These are phyloP conservation scores for Rachycentron canadum DNA, from an alignment of 2,797 vertebrate species.

Conservation along the genomic window DNA sequence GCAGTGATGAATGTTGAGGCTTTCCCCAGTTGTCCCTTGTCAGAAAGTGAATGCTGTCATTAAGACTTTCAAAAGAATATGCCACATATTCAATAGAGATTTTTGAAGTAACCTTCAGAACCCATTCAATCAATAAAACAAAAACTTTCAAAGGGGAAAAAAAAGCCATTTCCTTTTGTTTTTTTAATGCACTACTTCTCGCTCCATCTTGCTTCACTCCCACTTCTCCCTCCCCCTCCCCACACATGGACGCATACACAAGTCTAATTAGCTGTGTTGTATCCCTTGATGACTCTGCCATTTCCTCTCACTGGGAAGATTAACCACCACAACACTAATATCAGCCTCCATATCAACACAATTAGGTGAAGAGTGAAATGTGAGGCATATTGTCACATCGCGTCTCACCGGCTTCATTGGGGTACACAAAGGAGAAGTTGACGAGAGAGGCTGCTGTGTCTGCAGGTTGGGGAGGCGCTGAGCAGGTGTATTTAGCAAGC, in stretches of 20 bases:
- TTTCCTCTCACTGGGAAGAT: conserved; percentile 72
- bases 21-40: conserved; percentile 31
- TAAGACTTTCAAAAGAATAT: conserved; percentile 36
- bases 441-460: conserved; percentile 49
- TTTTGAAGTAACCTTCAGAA: conserved; percentile 32
- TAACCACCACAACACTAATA: conserved; percentile 64
- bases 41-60: conserved; percentile 41
- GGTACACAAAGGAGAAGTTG: conserved; percentile 50
- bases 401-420: conserved; percentile 62
- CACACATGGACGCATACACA: conserved; percentile 47
- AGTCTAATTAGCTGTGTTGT: conserved; percentile 69
- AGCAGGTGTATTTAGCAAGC: conserved; percentile 70
- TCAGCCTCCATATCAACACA: conserved; percentile 69
- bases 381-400: conserved; percentile 58
- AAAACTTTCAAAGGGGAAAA: not conserved
- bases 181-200: conserved; percentile 7
- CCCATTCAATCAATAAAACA: conserved; percentile 19
- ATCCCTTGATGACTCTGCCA: conserved; percentile 66
- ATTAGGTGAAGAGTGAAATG: conserved; percentile 74
- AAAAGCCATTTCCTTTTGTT: not conserved
- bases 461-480: conserved; percentile 54
- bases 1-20: conserved; percentile 44
- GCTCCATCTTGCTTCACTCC: conserved; percentile 13
- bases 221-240: conserved; percentile 26
- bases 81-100: conserved; percentile 22